phyloP scores from a whole-genome alignment of 2,113 vertebrate species.

The Erpornis zantholeuca region DNA sequence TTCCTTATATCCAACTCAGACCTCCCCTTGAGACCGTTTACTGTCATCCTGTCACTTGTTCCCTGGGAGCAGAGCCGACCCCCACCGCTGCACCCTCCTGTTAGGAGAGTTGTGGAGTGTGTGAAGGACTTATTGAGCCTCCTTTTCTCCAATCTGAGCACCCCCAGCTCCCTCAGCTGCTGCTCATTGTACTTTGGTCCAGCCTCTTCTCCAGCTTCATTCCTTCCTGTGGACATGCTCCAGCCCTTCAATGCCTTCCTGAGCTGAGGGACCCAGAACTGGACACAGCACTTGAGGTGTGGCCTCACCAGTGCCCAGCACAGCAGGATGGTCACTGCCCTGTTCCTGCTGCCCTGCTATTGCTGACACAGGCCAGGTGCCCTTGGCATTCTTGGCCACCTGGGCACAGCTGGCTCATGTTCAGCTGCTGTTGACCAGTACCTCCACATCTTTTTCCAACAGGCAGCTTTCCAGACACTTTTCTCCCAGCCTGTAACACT shows the following conservation, averaged over 20 bases:
- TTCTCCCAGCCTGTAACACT: neutral
- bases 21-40: neutral
- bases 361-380: neutral
- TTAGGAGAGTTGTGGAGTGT: neutral
- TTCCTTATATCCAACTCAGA: neutral
- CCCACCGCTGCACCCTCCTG: neutral
- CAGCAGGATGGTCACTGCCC: accelerated
- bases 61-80: accelerated
- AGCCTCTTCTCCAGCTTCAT: neutral
- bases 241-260: neutral
- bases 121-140: neutral
- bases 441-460: neutral
- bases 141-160: neutral
- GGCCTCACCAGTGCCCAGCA: accelerated
- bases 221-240: neutral
- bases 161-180: neutral
- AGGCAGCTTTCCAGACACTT: neutral
- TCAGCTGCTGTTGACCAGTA: neutral
- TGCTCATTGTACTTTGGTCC: neutral
- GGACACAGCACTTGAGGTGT: accelerated
- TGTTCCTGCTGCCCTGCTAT: neutral
- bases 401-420: neutral
- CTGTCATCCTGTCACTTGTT: neutral
- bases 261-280: neutral
- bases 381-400: neutral